A percentile compares a stretch with the other conserved stretches of the same genome.
phyloP scores from a whole-genome alignment of 2,113 vertebrate genomes.

The Psilopogon haemacephalus region DNA sequence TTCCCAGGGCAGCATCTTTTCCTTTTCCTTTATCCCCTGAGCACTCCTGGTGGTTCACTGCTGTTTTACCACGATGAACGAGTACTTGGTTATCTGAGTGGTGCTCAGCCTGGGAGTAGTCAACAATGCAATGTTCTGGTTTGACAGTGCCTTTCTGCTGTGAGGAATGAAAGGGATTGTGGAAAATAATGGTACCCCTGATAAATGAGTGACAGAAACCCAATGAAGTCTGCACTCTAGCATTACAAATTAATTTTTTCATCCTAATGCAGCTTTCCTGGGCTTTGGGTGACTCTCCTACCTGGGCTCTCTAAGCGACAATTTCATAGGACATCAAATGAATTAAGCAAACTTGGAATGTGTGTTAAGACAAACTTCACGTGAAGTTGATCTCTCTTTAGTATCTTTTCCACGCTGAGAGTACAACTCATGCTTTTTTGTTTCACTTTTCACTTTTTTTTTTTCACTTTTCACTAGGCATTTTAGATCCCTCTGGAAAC shows the following conservation, averaged over 20 bases:
- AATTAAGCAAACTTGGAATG: not conserved
- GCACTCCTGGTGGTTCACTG: not conserved
- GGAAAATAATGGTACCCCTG: not conserved
- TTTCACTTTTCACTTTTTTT: not conserved
- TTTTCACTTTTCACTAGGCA: not conserved
- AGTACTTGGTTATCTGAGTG: not conserved
- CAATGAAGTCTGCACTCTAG: not conserved
- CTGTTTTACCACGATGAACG: not conserved
- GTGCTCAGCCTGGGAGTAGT: not conserved
- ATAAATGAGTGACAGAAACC: not conserved
- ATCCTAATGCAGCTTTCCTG: not conserved
- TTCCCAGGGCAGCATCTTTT: not conserved
- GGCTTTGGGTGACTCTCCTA: not conserved
- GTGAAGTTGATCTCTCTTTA: not conserved
- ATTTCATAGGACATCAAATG: not conserved
- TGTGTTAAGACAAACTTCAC: not conserved
- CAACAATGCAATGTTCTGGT: not conserved
- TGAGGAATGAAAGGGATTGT: not conserved
- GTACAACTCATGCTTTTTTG: not conserved
- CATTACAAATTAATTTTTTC: not conserved
- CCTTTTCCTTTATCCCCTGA: not conserved
- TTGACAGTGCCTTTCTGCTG: not conserved
- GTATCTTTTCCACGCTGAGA: not conserved
- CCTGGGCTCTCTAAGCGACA: not conserved
- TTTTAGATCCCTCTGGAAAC: not conserved